phyloP scores from a whole-genome alignment of 2,113 vertebrate species.

The Brachyistius frenatus region DNA sequence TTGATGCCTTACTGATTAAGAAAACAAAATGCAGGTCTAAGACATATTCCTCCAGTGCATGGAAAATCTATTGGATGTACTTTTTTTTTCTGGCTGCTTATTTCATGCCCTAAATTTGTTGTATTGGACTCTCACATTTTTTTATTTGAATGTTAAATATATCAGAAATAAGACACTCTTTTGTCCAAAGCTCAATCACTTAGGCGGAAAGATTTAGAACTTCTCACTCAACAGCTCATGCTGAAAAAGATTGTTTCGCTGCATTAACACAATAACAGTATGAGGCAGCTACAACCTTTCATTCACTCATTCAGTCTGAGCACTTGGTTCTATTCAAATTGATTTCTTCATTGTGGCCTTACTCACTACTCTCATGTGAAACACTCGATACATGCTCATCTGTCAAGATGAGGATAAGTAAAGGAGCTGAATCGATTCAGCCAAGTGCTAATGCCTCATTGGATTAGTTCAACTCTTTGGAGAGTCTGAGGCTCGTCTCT shows the following conservation, averaged over 20 bases:
- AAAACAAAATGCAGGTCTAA: too few species aligned
- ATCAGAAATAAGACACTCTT: not conserved
- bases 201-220: not conserved
- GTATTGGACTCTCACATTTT: too few species aligned
- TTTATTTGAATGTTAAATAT: not conserved
- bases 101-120: too few species aligned
- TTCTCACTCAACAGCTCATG: not conserved
- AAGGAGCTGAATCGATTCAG: conserved; percentile 30
- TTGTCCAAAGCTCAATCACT: not conserved
- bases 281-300: not conserved
- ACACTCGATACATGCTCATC: conserved; percentile 36
- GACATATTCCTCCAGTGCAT: too few species aligned
- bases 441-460: not conserved
- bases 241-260: not conserved
- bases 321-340: conserved; percentile 19
- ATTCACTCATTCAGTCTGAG: not conserved
- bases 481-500: conserved; percentile 1
- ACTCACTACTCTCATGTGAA: not conserved
- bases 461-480: not conserved
- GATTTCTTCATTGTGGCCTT: conserved; percentile 1
- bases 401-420: conserved; percentile 26
- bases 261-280: not conserved
- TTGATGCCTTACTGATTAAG: not conserved
- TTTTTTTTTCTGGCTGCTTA: too few species aligned
- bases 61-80: too few species aligned